These are phyloP conservation scores for Megaustenia siamemsis DNA, from an alignment of 2,888 invertebrate genomes.

Conservation along the genomic window DNA sequence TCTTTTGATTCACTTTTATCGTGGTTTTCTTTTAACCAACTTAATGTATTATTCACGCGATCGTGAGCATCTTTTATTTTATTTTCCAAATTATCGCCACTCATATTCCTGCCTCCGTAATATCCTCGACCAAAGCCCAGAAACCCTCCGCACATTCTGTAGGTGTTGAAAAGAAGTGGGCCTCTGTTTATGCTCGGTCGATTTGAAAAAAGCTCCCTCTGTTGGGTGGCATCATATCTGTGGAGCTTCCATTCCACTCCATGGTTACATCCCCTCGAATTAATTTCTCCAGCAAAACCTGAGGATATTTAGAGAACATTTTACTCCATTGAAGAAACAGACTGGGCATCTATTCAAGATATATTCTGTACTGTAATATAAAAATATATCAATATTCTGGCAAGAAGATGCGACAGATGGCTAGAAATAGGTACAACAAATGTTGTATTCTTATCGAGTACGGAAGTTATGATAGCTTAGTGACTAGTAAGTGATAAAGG, in stretches of 20 bases:
- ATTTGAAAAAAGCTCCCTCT: background rate
- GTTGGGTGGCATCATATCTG: background rate
- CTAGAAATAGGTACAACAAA: no score
- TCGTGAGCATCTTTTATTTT: background rate
- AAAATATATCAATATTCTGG: no score
- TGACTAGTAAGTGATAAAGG: no score
- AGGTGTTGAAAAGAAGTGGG: constrained; percentile 18
- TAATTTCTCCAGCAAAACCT: constrained; percentile 23
- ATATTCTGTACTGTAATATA: background rate
- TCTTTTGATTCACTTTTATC: background rate
- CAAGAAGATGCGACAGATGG: background rate
- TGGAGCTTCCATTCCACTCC: background rate
- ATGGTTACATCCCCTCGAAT: background rate
- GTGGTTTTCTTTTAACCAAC: background rate
- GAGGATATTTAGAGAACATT: background rate
- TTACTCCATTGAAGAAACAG: background rate
- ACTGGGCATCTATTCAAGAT: background rate
- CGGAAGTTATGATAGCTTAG: no score
- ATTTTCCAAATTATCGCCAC: background rate
- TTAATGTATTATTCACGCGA: background rate
- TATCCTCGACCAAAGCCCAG: constrained; percentile 32
- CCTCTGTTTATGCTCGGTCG: background rate
- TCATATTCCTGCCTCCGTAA: background rate
- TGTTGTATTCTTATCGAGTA: no score
- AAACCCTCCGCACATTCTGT: constrained; percentile 27